Base-by-base conservation (phyloP, 2,888 invertebrate genomes). In the Oscheius sp. region DNA sequence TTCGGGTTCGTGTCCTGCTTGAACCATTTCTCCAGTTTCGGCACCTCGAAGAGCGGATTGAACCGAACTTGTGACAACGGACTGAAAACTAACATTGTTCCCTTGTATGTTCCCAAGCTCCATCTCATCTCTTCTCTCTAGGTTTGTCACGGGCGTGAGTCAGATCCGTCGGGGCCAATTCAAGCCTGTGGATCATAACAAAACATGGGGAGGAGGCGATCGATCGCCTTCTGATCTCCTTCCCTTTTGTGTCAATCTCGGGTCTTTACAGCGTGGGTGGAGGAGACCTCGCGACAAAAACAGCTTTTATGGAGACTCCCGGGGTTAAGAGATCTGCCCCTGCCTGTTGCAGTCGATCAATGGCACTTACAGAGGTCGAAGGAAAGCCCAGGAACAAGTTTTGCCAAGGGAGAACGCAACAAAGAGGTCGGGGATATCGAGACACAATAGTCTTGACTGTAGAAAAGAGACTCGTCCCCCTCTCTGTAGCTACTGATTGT, bases 11-110 rank as follows among this genome's bases (percentile, higher is more conserved):
- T 96, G 90, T 98, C 98, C 89, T 96, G 48, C 68, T 79, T 79
- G 91, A 98, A 99, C 97, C 98, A 98, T 84, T 94, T 93, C 89
- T 98, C 97, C 70, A 99, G 91, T 88, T 96, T 95, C 0, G 98
- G 97, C 79, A 99, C 91, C 90, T 99, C 98, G 87, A 96, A 92
- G n/a, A 83, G 70, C 32, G 75, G 81, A 60, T 85, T 85, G 84
- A 89, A 89, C 51, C 85, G 79, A 53, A 76, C 76, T 32, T 77
- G 73, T 50, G 78, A 73, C 5, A 80, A 77, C 33, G 85, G 85
- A 74, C 85, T 85, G 80, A 75, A 84, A 72, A 2, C 5, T 9
- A 1, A 72, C 7, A 10, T 35, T 48, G 55, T n/a, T 48, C 29
- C 48, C n/a, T 51, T 29, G 32, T 10, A 11, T 35, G 10, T 37